These are phyloP conservation scores for Nymphicus hollandicus DNA, from an alignment of 2,113 vertebrate species.

Conservation along the genomic window DNA sequence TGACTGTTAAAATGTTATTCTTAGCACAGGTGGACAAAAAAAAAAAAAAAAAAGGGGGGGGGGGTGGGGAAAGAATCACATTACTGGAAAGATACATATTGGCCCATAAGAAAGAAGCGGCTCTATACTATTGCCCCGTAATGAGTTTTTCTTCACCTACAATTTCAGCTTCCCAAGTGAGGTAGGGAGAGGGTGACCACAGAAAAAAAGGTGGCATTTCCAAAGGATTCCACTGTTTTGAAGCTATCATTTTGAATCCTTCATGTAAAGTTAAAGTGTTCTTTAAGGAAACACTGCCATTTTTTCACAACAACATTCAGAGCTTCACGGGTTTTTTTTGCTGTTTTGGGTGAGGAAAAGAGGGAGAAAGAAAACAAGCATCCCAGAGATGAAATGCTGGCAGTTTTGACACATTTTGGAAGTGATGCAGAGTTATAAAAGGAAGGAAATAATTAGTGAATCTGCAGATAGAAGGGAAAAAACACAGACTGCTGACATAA, in stretches of 20 bases:
- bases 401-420: conserved; percentile 2
- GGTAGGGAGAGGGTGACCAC: conserved; percentile 2
- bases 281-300: background rate
- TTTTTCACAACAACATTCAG: conserved; percentile 27
- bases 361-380: conserved; percentile 36
- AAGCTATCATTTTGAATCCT: background rate
- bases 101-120: conserved; percentile 3
- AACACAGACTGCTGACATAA: background rate
- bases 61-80: background rate
- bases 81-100: background rate
- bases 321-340: background rate
- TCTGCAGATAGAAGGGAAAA: background rate
- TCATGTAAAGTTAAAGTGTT: background rate
- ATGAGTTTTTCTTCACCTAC: background rate
- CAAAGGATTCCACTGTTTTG: background rate
- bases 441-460: conserved; percentile 23
- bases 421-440: background rate
- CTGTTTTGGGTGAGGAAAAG: background rate
- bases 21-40: too few relatives aligned
- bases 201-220: conserved; percentile 6
- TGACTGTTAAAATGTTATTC: too few relatives aligned
- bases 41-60: background rate
- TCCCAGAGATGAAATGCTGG: conserved; percentile 33
- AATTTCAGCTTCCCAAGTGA: conserved; percentile 33
- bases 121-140: background rate